Percentiles rank a stretch among this genome's conserved stretches.
These are phyloP conservation scores for Cynaeus angustus DNA, from an alignment of 2,888 invertebrate species.

Conservation along the genomic window DNA sequence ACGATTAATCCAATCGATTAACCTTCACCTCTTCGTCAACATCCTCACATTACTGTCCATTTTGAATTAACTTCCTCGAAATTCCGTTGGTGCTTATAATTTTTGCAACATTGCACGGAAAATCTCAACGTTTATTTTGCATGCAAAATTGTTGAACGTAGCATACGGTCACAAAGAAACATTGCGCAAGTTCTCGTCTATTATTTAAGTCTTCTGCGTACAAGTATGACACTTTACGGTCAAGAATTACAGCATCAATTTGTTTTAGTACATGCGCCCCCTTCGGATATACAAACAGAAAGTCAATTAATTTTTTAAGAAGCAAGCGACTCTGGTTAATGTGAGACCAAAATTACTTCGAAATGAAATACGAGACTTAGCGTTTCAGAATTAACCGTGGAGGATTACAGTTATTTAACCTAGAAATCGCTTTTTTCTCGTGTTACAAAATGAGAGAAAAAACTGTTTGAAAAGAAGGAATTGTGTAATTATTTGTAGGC, in stretches of 20 bases:
- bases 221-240: slow-evolving; percentile 8
- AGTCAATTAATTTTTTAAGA: slow-evolving; percentile 7
- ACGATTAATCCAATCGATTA: slow-evolving; percentile 32
- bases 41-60: slow-evolving; percentile 5
- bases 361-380: too few species aligned
- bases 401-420: too few species aligned
- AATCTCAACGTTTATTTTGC: too few species aligned
- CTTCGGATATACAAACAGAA: background rate
- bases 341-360: background rate
- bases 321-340: background rate
- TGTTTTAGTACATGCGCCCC: background rate
- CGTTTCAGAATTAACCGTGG: too few species aligned
- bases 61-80: background rate
- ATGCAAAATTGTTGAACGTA: slow-evolving; percentile 9
- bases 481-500: too few species aligned
- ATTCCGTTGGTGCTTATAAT: too few species aligned
- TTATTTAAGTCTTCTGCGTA: slow-evolving; percentile 19
- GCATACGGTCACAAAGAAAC: background rate
- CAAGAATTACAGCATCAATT: slow-evolving; percentile 13
- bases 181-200: slow-evolving; percentile 22
- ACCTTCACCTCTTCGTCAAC: slow-evolving; percentile 36
- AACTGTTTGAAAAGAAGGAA: too few species aligned
- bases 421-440: too few species aligned
- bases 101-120: too few species aligned
- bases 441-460: too few species aligned